phyloP scores from a whole-genome alignment of 2,797 vertebrate genomes.

The Chaetodon trifasciatus region DNA sequence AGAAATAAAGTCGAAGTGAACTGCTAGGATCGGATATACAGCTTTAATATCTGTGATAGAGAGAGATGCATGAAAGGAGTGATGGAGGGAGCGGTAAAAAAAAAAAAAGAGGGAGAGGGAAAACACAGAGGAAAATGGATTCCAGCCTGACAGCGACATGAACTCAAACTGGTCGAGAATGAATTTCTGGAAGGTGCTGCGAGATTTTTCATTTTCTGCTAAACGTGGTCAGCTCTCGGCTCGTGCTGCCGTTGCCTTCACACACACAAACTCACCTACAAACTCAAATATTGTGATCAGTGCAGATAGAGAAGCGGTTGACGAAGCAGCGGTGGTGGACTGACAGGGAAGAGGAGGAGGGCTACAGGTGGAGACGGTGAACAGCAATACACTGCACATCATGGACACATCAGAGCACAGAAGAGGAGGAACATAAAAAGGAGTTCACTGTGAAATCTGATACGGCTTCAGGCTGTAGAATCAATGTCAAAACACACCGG shows the following conservation, averaged over 20 bases:
- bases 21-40: constrained; percentile 9
- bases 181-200: constrained; percentile 26
- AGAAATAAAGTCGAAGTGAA: constrained; percentile 37
- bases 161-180: constrained; percentile 19
- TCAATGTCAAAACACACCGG: constrained; percentile 3
- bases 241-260: constrained; percentile 12
- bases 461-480: constrained; percentile 21
- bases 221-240: constrained; percentile 35
- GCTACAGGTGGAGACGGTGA: constrained; percentile 40
- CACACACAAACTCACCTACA: constrained; percentile 25
- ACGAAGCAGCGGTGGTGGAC: constrained; percentile 23
- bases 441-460: constrained; percentile 28
- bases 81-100: not conserved
- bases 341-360: constrained; percentile 19
- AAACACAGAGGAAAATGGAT: constrained; percentile 40
- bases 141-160: constrained; percentile 23
- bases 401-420: constrained; percentile 5
- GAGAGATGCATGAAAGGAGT: too few species aligned
- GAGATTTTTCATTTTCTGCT: constrained; percentile 41
- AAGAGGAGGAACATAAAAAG: constrained; percentile 19
- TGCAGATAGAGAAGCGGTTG: constrained; percentile 36
- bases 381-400: constrained; percentile 14
- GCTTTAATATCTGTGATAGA: not conserved
- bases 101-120: not conserved
- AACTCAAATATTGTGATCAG: constrained; percentile 44